A percentile compares a stretch with the other conserved stretches of the same genome.
Evolutionary conservation across 2,113 vertebrate species (phyloP).

Genomic region (Spilogale gracilis): DNA sequence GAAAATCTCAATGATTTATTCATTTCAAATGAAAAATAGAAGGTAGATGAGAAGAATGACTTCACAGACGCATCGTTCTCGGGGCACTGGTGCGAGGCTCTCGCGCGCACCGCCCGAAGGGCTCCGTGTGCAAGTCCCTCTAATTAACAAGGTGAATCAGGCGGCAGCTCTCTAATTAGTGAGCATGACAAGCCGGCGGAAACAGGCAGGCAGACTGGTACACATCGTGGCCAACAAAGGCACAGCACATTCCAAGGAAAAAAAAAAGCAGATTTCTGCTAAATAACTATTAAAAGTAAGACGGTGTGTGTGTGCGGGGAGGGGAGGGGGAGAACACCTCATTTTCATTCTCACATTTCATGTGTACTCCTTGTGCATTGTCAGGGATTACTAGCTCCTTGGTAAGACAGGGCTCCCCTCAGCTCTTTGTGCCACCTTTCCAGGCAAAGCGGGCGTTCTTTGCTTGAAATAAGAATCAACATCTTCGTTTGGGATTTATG

Average conservation of each 20-base stretch:
- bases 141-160: slow-evolving; percentile 99
- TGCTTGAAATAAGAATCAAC: slow-evolving; percentile 75
- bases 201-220: slow-evolving; percentile 93
- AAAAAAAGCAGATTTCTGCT: slow-evolving; percentile 77
- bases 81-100: slow-evolving; percentile 95
- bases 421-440: slow-evolving; percentile 65
- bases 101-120: slow-evolving; percentile 92
- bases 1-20: slow-evolving; percentile 99
- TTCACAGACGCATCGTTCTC: slow-evolving; percentile 96
- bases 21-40: slow-evolving; percentile 97
- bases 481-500: slow-evolving; percentile 25
- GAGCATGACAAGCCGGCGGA: slow-evolving; percentile 99
- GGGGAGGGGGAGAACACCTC: background rate
- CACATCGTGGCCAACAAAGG: slow-evolving; percentile 89
- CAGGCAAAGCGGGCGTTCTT: slow-evolving; percentile 61
- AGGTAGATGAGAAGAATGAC: slow-evolving; percentile 99
- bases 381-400: slow-evolving; percentile 70
- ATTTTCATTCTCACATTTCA: slow-evolving; percentile 77
- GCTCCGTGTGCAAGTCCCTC: slow-evolving; percentile 97
- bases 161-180: slow-evolving; percentile 99
- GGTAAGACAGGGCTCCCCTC: slow-evolving; percentile 74
- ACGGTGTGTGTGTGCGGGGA: background rate
- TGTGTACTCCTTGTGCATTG: slow-evolving; percentile 74
- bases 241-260: slow-evolving; percentile 70
- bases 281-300: slow-evolving; percentile 88